Evolutionary conservation across 2,797 vertebrate species (phyloP), one percentile per base, ranked within the genome.

Genomic region (Cossypha niveicapilla): DNA sequence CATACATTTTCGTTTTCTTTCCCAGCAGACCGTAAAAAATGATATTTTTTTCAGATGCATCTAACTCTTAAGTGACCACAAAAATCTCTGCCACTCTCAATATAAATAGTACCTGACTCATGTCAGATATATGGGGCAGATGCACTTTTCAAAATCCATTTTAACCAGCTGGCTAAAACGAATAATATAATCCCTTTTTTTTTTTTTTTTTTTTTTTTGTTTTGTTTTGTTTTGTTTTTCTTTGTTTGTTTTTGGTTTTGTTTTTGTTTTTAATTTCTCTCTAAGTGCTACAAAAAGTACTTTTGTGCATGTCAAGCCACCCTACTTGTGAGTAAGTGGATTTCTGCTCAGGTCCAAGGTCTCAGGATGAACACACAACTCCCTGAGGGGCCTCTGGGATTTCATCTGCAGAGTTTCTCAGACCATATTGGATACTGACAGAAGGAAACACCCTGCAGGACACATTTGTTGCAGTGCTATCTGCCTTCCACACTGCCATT

Each of bases 1-100:
- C 76, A 92, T 66, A 56, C 24, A 84, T 94, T 91, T 90, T 88
- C 23, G 92, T 92, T 94, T 92, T 57, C 60, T 60, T 75, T 86
- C 79, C 66, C 53, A 90, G 51, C 3, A 90, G 70, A 81, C 82
- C n/a, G 2, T 72, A 67, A 9, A 70, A 66, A 94, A 84, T 42
- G 15, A 18, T 18, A 34, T 74, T 28, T 73, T 89, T 63, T 76
- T 74, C 42, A 62, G 24, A 73, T 45, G 25, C 9, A 30, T 81
- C 50, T 84, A 71, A 67, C 18, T 57, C 22, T 61, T 66, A 66
- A 88, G 11, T 56, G 42, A 60, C n/a, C 2, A 1, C 47, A 91
- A 85, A 81, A 85, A 73, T 28, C 39, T 90, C 73, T 81, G 9
- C 51, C 5, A 30, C 10, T 5, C 12, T 48, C 47, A 41, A 9